Conservation (phyloP, 2,113 vertebrate genomes). For the Petaurus breviceps region DNA sequence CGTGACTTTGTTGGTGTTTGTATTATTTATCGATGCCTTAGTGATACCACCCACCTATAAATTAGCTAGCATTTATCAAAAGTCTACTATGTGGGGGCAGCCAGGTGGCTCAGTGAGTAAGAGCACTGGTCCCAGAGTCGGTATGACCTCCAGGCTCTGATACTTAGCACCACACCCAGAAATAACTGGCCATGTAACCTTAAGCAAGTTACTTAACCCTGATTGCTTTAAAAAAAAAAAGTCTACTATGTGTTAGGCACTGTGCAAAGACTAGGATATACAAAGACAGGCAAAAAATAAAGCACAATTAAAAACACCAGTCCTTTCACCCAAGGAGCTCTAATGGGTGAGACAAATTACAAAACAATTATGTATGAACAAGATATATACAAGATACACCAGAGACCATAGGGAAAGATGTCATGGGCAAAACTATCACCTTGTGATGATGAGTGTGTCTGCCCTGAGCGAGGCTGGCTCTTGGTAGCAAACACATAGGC, state of each 20-base stretch:
- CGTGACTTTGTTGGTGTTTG: neutral
- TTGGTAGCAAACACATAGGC: neutral
- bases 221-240: no score
- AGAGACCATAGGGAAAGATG: neutral
- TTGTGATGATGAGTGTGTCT: neutral
- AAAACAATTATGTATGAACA: neutral
- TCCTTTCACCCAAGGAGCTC: neutral
- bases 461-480: neutral
- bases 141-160: no score
- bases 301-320: neutral
- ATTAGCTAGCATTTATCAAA: neutral
- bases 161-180: no score
- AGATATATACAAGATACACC: neutral
- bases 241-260: no score
- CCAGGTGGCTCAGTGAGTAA: no score
- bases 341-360: neutral
- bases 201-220: no score
- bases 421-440: neutral
- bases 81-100: neutral
- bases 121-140: no score
- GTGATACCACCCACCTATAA: neutral
- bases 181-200: no score
- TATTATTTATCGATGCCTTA: neutral
- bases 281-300: neutral
- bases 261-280: neutral